phyloP scores from a whole-genome alignment of 2,113 vertebrate genomes.

The Numida meleagris region DNA sequence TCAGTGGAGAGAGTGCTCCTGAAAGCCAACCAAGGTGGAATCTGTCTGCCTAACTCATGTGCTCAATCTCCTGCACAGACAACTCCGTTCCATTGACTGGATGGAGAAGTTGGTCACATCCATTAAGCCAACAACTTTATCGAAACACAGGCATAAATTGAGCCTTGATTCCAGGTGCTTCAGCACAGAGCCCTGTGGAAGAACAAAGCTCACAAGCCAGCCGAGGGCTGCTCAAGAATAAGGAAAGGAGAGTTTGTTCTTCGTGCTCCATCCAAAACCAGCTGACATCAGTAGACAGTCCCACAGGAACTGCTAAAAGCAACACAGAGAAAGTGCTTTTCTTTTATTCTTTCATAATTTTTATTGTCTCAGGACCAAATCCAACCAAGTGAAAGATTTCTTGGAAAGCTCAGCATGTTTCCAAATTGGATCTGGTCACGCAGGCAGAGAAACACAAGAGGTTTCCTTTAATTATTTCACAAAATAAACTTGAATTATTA shows the following conservation, averaged over 20 bases:
- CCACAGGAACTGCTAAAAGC: neutral
- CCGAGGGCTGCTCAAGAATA: neutral
- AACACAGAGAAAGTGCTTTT: neutral
- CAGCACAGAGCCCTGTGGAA: neutral
- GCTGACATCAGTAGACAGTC: neutral
- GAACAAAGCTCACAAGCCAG: neutral
- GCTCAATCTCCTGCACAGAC: neutral
- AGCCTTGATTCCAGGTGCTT: neutral
- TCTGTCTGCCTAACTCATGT: neutral
- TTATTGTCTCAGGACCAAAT: constrained; percentile 10
- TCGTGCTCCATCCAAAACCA: neutral
- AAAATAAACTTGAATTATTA: constrained; percentile 57
- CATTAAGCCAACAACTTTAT: neutral
- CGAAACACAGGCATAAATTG: neutral
- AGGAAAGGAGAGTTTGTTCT: constrained; percentile 11
- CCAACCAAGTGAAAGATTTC: constrained; percentile 49
- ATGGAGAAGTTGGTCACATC: neutral
- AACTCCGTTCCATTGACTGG: neutral
- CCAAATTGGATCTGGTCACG: constrained; percentile 49
- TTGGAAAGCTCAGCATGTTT: constrained; percentile 3
- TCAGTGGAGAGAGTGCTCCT: neutral
- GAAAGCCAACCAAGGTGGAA: neutral
- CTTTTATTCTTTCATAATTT: neutral
- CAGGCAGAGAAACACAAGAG: constrained; percentile 34
- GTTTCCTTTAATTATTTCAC: constrained; percentile 41